Conservation (phyloP, 1,140 invertebrate species). For the Adoxophyes honmai region DNA sequence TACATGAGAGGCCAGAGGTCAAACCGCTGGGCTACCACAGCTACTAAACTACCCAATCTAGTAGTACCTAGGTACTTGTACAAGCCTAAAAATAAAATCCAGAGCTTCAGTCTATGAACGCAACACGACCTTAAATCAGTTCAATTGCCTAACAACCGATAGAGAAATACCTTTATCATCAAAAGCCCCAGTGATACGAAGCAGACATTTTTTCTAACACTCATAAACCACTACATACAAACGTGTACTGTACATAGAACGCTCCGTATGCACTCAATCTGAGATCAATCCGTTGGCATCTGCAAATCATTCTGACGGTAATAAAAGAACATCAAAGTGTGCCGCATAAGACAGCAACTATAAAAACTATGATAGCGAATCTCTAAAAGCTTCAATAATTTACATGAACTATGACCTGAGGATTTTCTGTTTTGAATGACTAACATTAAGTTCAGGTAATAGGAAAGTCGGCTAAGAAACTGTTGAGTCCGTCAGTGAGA, state of each 20-base stretch:
- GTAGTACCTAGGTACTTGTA: no score
- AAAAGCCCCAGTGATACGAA: background rate
- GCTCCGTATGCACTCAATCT: background rate
- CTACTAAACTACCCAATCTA: no score
- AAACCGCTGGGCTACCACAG: no score
- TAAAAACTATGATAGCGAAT: constrained; percentile 10
- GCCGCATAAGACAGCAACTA: background rate
- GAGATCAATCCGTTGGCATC: constrained; percentile 7
- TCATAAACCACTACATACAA: background rate
- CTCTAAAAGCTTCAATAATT: background rate
- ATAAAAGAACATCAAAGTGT: constrained; percentile 6
- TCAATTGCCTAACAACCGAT: background rate
- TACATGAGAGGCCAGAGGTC: no score
- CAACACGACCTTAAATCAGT: background rate
- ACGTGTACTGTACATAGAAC: background rate
- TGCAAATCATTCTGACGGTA: background rate
- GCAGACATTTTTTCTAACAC: background rate
- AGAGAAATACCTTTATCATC: background rate
- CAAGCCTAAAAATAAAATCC: no score
- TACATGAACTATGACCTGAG: background rate
- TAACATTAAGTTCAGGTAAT: no score
- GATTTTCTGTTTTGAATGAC: no score
- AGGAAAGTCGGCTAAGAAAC: no score
- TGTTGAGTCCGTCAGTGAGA: no score
- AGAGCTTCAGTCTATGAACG: background rate